Evolutionary conservation across 2,113 vertebrate species (phyloP), one percentile per base, ranked within the genome.

Genomic region (Periophthalmodon schlosseri): DNA sequence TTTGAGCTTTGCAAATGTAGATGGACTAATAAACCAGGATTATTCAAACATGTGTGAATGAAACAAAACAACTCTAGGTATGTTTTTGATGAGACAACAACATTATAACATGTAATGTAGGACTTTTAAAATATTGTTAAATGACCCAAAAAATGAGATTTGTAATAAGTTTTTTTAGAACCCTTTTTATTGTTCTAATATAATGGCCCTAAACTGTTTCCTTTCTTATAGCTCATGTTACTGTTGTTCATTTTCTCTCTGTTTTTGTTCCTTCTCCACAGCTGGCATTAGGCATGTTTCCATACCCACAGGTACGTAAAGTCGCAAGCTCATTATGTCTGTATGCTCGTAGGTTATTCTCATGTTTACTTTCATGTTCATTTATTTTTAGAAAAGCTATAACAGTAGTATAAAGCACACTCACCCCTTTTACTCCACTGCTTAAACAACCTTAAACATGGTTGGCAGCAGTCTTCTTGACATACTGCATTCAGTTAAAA

Each of bases 211-310:
- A 18, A 50, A 50, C 4, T 50, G 49, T 44, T 10, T 44, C 39
- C 8, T 44, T 44, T 52, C 14, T 20, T 20, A 52, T 8, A 16
- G 49, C 13, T 18, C 13, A 50, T 28, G 13, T 5, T 15, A 7
- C 0, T 28, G 21, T 4, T 58, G 11, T 60, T 56, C 21, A 46
- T 65, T 13, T 67, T 11, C 21, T 68, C 13, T 16, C 36, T 56
- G 50, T 28, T 93, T 72, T 91, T 93, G 90, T 95, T 85, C 90
- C 95, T 84, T 91, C 86, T 92, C 88, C 83, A 87, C 95, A 99
- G 97, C 93, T 99, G 94, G 97, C 96, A 67, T 94, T 99, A 85
- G 97, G 96, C 91, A 96, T 96, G 93, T 99, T 99, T 93, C 97
- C 97, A 77, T 99, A 99, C 94, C 96, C 97, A 94, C 97, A 98